phyloP scores from a whole-genome alignment of 2,888 invertebrate genomes.

The Congeria kusceri region DNA sequence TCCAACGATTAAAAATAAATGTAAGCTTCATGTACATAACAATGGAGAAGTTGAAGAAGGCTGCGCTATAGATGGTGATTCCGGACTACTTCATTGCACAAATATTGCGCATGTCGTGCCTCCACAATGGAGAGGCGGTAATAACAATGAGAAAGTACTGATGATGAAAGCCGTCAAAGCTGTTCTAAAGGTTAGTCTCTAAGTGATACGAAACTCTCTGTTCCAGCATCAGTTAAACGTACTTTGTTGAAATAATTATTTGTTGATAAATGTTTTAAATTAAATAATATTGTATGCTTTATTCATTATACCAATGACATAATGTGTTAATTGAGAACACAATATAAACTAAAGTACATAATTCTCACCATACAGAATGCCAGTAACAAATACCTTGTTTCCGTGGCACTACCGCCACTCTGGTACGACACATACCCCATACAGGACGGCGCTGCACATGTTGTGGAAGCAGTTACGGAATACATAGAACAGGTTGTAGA shows the following conservation, averaged over 20 bases:
- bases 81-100: neutral
- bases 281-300: no score
- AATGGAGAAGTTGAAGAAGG: neutral
- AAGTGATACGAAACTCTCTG: no score
- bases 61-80: neutral
- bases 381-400: neutral
- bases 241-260: no score
- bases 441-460: neutral
- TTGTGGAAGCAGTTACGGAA: conserved; percentile 2
- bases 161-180: neutral
- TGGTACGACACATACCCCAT: neutral
- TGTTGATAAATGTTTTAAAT: no score
- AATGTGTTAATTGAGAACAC: no score
- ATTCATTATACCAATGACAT: no score
- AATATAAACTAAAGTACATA: no score
- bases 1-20: neutral
- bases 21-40: neutral
- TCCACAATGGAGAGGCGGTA: neutral
- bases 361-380: no score
- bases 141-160: neutral
- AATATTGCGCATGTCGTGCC: neutral
- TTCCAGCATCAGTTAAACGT: no score
- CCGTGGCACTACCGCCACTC: conserved; percentile 1
- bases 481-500: neutral
- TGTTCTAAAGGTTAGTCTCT: neutral